phyloP scores from a whole-genome alignment of 2,113 vertebrate species.

The Lathamus discolor region DNA sequence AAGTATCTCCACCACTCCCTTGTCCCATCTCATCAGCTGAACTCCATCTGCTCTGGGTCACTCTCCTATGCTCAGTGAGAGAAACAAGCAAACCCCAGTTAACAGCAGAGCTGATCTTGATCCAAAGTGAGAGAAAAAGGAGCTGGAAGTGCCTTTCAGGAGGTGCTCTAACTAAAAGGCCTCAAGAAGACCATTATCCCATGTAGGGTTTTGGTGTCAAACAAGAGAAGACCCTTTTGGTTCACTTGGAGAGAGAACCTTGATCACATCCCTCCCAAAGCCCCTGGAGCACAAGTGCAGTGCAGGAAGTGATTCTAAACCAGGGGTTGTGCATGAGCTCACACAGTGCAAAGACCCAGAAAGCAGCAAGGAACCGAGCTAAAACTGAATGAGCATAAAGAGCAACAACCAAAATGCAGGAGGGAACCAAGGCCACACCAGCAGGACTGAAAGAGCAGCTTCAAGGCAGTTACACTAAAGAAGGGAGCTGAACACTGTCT shows the following conservation, averaged over 20 bases:
- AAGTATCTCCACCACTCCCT: neutral
- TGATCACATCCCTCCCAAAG: neutral
- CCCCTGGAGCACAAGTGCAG: neutral
- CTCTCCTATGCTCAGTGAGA: neutral
- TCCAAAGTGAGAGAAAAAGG: neutral
- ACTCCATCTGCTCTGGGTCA: conserved; percentile 12
- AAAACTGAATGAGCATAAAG: neutral
- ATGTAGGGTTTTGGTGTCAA: neutral
- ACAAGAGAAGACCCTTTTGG: neutral
- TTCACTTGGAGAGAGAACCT: neutral
- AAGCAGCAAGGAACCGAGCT: neutral
- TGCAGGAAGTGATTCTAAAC: neutral
- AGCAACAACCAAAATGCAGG: neutral
- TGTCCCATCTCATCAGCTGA: conserved; percentile 10
- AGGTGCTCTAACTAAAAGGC: neutral
- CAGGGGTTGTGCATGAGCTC: rapidly evolving
- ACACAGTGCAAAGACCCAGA: rapidly evolving
- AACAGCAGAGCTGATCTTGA: neutral
- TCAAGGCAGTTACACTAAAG: rapidly evolving
- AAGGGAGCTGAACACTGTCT: neutral
- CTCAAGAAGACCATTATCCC: neutral
- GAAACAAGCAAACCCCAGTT: neutral
- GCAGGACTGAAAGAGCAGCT: neutral
- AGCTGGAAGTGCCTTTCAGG: neutral
- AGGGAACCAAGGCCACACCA: neutral